Evolutionary conservation across 2,797 vertebrate species (phyloP).

Genomic region (Coreius guichenoti): DNA sequence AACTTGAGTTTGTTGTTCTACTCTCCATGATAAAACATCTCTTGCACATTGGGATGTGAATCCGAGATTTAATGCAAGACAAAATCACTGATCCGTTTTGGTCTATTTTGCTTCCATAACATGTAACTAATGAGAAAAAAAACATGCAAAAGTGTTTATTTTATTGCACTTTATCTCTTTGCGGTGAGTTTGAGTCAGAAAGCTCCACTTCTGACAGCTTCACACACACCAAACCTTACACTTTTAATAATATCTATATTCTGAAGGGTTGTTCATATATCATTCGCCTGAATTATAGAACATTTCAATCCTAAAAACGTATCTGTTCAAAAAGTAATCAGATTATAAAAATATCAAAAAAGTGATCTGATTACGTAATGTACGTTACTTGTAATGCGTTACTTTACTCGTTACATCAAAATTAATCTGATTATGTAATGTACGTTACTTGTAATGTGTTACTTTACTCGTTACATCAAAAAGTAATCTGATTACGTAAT

Average conservation of each 20-base stretch:
- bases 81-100: not conserved
- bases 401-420: no score
- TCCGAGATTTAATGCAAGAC: not conserved
- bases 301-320: no score
- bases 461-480: no score
- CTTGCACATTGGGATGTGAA: not conserved
- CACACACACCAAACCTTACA: not conserved
- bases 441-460: no score
- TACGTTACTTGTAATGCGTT: no score
- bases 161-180: not conserved
- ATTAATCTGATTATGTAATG: no score
- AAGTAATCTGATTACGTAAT: no score
- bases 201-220: not conserved
- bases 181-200: no score
- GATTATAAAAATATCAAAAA: no score
- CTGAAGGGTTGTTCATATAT: not conserved
- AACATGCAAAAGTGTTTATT: not conserved
- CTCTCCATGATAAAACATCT: not conserved
- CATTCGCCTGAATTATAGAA: not conserved
- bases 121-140: not conserved
- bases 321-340: no score
- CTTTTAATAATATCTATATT: not conserved
- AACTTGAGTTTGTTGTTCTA: not conserved
- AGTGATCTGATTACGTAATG: no score
- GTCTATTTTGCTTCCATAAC: not conserved